Evolutionary conservation across 2,888 invertebrate genomes (phyloP).

Genomic region (Proisotoma minuta): DNA sequence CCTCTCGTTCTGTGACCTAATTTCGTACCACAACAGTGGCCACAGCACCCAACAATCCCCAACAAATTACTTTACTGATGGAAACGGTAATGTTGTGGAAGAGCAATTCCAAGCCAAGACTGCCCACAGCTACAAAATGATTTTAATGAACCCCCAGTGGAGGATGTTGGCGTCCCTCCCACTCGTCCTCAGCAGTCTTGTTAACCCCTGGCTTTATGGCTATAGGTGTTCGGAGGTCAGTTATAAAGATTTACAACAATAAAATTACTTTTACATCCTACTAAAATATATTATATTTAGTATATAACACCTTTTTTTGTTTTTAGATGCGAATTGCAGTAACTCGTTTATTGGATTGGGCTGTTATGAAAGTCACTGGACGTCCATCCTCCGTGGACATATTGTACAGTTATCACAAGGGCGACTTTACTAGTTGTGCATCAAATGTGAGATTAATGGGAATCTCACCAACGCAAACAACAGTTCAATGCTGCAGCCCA

Average conservation of each 20-base stretch:
- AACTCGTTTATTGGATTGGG: constrained; percentile 56
- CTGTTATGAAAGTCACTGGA: constrained; percentile 50
- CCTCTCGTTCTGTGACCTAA: constrained; percentile 47
- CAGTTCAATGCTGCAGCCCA: constrained; percentile 40
- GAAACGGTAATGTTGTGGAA: neutral
- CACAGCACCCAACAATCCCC: too few relatives aligned
- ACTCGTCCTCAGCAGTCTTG: constrained; percentile 58
- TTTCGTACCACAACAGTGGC: constrained; percentile 24
- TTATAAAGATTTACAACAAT: neutral
- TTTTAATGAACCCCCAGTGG: constrained; percentile 55
- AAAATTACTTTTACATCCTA: neutral
- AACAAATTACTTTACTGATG: neutral
- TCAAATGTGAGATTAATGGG: constrained; percentile 50
- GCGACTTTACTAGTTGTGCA: constrained; percentile 50
- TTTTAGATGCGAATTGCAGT: constrained; percentile 55
- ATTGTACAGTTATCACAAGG: constrained; percentile 41
- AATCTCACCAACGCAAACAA: constrained; percentile 48
- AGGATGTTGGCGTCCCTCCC: constrained; percentile 59
- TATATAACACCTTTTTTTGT: constrained; percentile 10
- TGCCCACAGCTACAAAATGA: constrained; percentile 49
- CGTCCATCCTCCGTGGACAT: constrained; percentile 41
- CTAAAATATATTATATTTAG: neutral
- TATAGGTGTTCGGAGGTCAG: constrained; percentile 60
- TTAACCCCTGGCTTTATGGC: constrained; percentile 64
- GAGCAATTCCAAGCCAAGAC: too few relatives aligned